These are phyloP conservation scores for Chlorodrepanis virens DNA, from an alignment of 2,113 vertebrate genomes.

Conservation along the genomic window DNA sequence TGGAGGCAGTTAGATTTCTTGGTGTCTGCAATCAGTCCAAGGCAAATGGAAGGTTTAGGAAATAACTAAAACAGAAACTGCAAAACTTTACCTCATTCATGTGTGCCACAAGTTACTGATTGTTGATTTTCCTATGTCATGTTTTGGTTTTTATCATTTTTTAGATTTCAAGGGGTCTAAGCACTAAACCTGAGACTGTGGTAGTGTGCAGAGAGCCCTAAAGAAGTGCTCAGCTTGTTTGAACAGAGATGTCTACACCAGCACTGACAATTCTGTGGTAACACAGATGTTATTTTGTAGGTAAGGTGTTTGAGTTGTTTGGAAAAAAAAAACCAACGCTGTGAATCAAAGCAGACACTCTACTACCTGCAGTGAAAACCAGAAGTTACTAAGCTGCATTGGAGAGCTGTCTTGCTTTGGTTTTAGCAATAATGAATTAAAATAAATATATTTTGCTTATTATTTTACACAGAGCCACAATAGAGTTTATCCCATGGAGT, in stretches of 20 bases:
- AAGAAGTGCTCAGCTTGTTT: neutral
- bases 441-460: neutral
- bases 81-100: neutral
- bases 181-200: neutral
- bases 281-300: neutral
- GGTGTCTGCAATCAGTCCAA: neutral
- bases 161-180: neutral
- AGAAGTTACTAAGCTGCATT: neutral
- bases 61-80: neutral
- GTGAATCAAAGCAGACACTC: neutral
- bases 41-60: neutral
- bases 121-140: fast-evolving
- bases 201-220: neutral
- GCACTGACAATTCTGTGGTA: neutral
- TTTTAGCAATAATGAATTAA: neutral
- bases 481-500: neutral
- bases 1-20: neutral
- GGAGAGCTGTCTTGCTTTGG: neutral
- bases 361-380: neutral
- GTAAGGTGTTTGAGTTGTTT: too few species aligned
- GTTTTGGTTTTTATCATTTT: neutral
- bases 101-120: neutral
- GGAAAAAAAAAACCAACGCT: neutral
- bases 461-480: neutral
- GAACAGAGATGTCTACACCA: neutral